Conservation (phyloP, 2,888 invertebrate species). For the Cryptophagus acutangulus region DNA sequence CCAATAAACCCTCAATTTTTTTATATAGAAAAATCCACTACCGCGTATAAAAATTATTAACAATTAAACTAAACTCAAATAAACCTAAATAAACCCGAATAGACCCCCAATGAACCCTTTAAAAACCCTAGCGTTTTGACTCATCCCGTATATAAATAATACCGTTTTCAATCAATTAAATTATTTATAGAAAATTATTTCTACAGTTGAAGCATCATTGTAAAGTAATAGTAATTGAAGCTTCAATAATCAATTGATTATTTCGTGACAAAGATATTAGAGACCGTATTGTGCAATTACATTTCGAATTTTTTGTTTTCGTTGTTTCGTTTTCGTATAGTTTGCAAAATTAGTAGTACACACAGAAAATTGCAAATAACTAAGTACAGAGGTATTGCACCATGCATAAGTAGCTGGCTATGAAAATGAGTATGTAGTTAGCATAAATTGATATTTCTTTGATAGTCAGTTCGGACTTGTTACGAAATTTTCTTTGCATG, state of each 20-base stretch:
- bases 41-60: too few relatives aligned
- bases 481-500: conserved; percentile 25
- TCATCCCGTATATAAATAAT: too few relatives aligned
- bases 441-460: conserved; percentile 41
- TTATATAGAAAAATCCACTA: too few relatives aligned
- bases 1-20: too few relatives aligned
- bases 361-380: conserved; percentile 36
- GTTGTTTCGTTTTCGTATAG: conserved; percentile 15
- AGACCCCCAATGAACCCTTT: too few relatives aligned
- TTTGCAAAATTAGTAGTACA: conserved; percentile 26
- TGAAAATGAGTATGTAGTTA: conserved; percentile 39
- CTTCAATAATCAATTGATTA: conserved; percentile 7
- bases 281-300: conserved; percentile 26
- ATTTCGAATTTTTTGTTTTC: conserved; percentile 26
- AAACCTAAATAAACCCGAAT: too few relatives aligned
- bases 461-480: conserved; percentile 29
- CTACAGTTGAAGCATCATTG: too few relatives aligned
- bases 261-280: conserved; percentile 29
- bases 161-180: too few relatives aligned
- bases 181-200: too few relatives aligned
- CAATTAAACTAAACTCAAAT: too few relatives aligned
- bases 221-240: too few relatives aligned
- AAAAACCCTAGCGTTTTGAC: too few relatives aligned
- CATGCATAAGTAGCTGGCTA: conserved; percentile 38
- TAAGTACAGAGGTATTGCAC: conserved; percentile 34